phyloP scores from a whole-genome alignment of 2,113 vertebrate species.

The Pedionomus torquatus region DNA sequence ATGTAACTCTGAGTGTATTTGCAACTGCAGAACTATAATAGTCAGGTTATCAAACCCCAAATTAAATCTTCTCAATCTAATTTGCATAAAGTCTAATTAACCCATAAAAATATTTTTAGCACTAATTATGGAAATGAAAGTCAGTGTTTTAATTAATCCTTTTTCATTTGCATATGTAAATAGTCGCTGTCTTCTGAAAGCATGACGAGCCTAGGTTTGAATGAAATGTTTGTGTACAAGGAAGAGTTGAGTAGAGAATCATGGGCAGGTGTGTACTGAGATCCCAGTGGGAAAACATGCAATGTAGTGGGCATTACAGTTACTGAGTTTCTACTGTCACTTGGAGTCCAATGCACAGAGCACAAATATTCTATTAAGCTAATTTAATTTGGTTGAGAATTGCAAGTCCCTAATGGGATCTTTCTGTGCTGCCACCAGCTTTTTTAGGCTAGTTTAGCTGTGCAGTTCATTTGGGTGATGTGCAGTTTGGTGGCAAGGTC shows the following conservation, averaged over 20 bases:
- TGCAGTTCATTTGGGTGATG: background rate
- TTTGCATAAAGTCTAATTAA: conserved; percentile 64
- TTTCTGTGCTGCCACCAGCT: background rate
- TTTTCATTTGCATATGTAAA: conserved; percentile 22
- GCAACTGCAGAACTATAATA: background rate
- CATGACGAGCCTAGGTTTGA: background rate
- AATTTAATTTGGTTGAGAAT: background rate
- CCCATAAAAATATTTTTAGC: conserved; percentile 52
- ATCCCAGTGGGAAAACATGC: background rate
- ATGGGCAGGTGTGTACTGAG: background rate
- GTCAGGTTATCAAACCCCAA: conserved; percentile 24
- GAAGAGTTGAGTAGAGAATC: background rate
- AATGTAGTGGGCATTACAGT: background rate
- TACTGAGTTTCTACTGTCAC: background rate
- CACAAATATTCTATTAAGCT: background rate
- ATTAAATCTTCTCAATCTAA: conserved; percentile 5
- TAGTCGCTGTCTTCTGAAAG: background rate
- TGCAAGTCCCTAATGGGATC: background rate
- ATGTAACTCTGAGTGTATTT: background rate
- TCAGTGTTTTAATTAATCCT: conserved; percentile 35
- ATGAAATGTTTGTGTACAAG: background rate
- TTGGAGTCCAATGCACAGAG: background rate
- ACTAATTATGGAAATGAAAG: conserved; percentile 61
- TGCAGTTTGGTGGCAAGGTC: background rate
- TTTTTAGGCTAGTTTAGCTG: background rate